Evolutionary conservation across 2,888 invertebrate species (phyloP).

Genomic region (Eulithis testata): DNA sequence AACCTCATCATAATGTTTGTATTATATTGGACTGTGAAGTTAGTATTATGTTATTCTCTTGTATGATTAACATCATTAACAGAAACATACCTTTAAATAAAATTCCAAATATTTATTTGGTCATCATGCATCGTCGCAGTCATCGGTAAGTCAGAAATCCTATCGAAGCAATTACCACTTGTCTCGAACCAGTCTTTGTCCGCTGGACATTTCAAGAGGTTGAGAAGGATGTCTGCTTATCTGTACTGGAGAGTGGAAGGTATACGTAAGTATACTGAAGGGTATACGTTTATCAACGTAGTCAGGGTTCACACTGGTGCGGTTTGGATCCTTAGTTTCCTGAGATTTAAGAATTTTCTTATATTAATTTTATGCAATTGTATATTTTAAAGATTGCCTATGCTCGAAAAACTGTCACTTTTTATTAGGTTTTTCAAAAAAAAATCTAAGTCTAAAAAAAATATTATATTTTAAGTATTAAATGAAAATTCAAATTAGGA

Average conservation of each 20-base stretch:
- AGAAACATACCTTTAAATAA: background rate
- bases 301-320: constrained; percentile 40
- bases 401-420: no score
- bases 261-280: constrained; percentile 41
- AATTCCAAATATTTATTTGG: constrained; percentile 27
- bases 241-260: constrained; percentile 47
- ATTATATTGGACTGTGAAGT: background rate
- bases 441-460: no score
- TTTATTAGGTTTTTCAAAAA: no score
- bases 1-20: background rate
- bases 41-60: background rate
- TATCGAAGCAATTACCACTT: constrained; percentile 64
- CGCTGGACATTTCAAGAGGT: constrained; percentile 59
- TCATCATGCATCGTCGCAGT: constrained; percentile 32
- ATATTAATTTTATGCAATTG: no score
- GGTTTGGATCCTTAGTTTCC: background rate
- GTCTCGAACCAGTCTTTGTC: constrained; percentile 49
- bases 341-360: background rate
- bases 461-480: no score
- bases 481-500: no score
- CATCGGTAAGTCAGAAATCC: constrained; percentile 47
- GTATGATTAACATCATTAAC: background rate
- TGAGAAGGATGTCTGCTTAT: constrained; percentile 60
- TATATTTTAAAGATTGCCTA: no score
- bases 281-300: constrained; percentile 48